Base-by-base conservation (phyloP, 2,113 vertebrate genomes). In the Oxygymnocypris stewartii region DNA sequence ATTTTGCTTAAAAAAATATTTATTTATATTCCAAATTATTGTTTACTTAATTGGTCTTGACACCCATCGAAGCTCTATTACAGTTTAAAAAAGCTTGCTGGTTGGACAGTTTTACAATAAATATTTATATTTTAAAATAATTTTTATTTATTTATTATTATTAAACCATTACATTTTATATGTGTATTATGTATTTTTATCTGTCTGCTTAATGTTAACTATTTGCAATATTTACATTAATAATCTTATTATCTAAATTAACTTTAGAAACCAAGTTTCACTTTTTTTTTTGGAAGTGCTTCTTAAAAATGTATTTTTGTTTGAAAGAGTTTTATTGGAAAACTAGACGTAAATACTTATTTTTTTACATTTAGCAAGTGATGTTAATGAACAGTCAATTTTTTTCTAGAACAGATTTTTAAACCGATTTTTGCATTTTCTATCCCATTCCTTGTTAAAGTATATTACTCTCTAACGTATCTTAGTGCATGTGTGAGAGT, bases 381-480 rank as follows among this genome's bases (percentile, higher is more conserved):
- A 40, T 73, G 35, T 73, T 73, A 73, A 20, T 71, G 67, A 71
- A 23, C 18, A 73, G 9, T 5, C 37, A 12, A 6, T 73, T 73
- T 71, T n/a, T 69, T 73, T 42, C 37, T 73, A 11, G 0, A 42
- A 73, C 37, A 23, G 20, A 37, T 42, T 42, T 73, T 40, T 1
- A 42, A 73, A 73, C 10, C 2, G 2, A 20, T 73, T 37, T 20
- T 73, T 23, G 9, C 20, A 12, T 73, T 73, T 73, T 42, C 7
- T 49, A 76, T 49, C 3, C n/a, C 5, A 7, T 76, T 49, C 23
- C 42, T 28, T 76, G 42, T 47, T 49, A 25, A 75, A 75, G 12
- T 76, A 25, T 47, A 23, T 67, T 47, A 63, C n/a, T 40, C 51
- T 86, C 49, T 75, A 31, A 42, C 83, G 79, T 83, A 2, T 85